Evolutionary conservation across 2,888 invertebrate genomes (phyloP).

Genomic region (Stenodema calcarata): DNA sequence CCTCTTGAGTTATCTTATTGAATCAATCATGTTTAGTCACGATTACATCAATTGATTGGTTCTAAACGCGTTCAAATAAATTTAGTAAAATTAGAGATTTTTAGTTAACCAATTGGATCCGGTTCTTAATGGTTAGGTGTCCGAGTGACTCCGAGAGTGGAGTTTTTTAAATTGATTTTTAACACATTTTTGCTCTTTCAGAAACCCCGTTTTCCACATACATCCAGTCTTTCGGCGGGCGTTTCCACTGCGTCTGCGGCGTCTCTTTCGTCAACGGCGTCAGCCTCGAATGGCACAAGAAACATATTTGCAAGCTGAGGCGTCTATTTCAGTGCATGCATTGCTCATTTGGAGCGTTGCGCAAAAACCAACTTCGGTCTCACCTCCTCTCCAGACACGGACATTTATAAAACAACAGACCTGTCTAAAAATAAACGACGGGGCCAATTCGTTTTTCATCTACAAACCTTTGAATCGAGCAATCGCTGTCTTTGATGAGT

Average conservation of each 20-base stretch:
- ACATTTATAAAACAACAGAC: background rate
- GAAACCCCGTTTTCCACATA: background rate
- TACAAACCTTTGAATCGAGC: too few species aligned
- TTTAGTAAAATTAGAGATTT: too few species aligned
- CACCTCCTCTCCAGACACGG: background rate
- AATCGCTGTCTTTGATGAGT: too few species aligned
- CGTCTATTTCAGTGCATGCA: constrained; percentile 57
- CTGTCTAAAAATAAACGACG: background rate
- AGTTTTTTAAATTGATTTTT: background rate
- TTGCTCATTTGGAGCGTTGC: constrained; percentile 53
- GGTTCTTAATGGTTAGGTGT: too few species aligned
- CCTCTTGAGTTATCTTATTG: too few species aligned
- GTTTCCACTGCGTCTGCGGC: background rate
- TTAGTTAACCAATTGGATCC: too few species aligned
- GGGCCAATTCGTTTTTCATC: background rate
- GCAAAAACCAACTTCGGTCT: background rate
- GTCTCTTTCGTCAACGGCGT: constrained; percentile 62
- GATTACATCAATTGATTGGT: too few species aligned
- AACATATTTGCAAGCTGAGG: constrained; percentile 62
- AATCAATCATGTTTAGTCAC: too few species aligned
- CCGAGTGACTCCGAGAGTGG: too few species aligned
- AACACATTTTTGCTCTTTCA: background rate
- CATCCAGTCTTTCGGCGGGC: background rate
- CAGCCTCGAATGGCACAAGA: constrained; percentile 61
- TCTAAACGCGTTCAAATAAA: too few species aligned